Evolutionary conservation across 2,888 invertebrate species (phyloP).

Genomic region (Eumerus sabulonum): DNA sequence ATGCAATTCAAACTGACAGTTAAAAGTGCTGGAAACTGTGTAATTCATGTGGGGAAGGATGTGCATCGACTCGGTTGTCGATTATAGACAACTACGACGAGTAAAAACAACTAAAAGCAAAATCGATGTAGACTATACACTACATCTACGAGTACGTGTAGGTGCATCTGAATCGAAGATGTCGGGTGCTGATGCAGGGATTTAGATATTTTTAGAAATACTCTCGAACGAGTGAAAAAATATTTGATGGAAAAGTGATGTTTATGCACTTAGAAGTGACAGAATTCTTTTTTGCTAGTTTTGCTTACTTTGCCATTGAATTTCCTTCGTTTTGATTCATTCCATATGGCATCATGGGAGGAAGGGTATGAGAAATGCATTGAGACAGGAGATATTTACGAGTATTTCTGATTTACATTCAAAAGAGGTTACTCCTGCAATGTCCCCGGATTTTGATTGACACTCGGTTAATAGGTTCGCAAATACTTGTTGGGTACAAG

Average conservation of each 20-base stretch:
- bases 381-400: no score
- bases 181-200: neutral
- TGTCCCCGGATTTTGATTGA: no score
- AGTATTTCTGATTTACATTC: no score
- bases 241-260: constrained; percentile 47
- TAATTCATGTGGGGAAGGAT: constrained; percentile 6
- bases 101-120: neutral
- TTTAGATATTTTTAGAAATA: constrained; percentile 33
- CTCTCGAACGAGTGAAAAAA: constrained; percentile 15
- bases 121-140: neutral
- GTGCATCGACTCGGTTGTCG: no score
- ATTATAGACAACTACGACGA: neutral
- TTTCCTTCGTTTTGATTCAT: neutral
- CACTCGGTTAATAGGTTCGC: no score
- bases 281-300: constrained; percentile 9
- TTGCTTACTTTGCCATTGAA: neutral
- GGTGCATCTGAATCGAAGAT: neutral
- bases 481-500: no score
- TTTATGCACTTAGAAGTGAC: constrained; percentile 53
- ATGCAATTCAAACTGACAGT: constrained; percentile 56
- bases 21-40: constrained; percentile 41
- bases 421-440: no score
- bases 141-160: neutral
- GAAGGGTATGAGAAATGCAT: no score
- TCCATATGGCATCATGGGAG: constrained; percentile 16